phyloP scores from a whole-genome alignment of 1,140 invertebrate species.

The Drosophila dunni region DNA sequence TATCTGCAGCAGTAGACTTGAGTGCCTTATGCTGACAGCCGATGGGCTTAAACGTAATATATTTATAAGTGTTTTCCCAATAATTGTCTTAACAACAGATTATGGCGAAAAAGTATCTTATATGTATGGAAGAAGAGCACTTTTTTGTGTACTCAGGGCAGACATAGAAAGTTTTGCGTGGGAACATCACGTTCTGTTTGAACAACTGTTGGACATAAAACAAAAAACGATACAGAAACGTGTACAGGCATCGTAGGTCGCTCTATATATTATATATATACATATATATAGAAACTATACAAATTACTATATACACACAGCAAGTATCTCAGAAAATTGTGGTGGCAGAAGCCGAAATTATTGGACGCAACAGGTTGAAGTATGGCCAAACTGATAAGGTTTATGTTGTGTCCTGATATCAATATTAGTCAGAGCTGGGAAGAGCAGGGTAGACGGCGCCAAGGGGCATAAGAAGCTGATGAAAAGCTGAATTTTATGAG shows the following conservation, averaged over 20 bases:
- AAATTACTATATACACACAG: not conserved
- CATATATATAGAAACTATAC: slow-evolving; percentile 13
- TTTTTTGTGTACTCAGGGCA: slow-evolving; percentile 4
- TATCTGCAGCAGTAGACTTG: not conserved
- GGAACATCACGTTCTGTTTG: slow-evolving; percentile 50
- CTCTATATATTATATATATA: slow-evolving; percentile 6
- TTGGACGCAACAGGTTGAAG: slow-evolving; percentile 11
- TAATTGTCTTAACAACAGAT: not conserved
- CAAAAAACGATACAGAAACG: not conserved
- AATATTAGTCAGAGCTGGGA: not conserved
- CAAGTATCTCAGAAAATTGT: not conserved
- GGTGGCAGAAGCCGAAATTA: not conserved
- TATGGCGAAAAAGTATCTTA: not conserved
- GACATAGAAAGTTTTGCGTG: slow-evolving; percentile 27
- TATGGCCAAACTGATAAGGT: slow-evolving; percentile 15
- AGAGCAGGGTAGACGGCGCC: not conserved
- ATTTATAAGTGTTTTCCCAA: not conserved
- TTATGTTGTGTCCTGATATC: slow-evolving; percentile 8
- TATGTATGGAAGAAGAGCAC: not conserved
- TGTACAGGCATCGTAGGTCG: not conserved
- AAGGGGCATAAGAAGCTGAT: not conserved
- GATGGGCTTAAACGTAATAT: not conserved
- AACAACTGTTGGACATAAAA: slow-evolving; percentile 35
- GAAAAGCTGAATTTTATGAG: slow-evolving; percentile 9
- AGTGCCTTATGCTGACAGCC: not conserved